phyloP scores from a whole-genome alignment of 2,113 vertebrate species.

The Xerus inauris region DNA sequence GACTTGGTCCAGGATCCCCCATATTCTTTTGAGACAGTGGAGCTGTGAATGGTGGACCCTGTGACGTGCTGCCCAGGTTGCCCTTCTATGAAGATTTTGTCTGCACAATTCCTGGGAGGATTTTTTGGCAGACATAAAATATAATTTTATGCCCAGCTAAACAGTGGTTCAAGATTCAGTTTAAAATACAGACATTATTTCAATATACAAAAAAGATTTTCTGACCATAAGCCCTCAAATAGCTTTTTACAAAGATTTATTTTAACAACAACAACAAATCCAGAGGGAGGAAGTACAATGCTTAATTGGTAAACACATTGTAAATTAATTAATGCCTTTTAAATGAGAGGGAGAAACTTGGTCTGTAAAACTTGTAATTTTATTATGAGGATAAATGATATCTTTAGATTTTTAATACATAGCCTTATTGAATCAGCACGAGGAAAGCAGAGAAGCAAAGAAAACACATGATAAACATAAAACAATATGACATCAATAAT shows the following conservation, averaged over 20 bases:
- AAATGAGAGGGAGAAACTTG: neutral
- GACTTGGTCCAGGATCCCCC: neutral
- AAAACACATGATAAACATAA: neutral
- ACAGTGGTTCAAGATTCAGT: neutral
- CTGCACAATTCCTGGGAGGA: neutral
- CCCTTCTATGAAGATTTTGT: neutral
- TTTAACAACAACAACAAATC: neutral
- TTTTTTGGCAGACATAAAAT: neutral
- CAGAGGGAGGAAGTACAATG: neutral
- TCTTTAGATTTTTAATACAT: neutral
- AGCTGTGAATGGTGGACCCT: neutral
- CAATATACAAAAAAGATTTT: neutral
- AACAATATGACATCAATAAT: neutral
- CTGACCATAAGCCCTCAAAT: neutral
- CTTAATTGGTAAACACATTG: neutral
- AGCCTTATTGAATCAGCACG: neutral
- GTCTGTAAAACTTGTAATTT: neutral
- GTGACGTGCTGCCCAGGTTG: neutral
- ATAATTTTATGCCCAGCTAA: neutral
- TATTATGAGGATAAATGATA: neutral
- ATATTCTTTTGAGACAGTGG: neutral
- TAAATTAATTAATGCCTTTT: neutral
- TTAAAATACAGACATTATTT: neutral
- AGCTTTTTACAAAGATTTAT: neutral
- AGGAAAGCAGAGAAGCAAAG: neutral